Evolutionary conservation across 1,140 invertebrate genomes (phyloP).

Genomic region (Zaprionus inermis): DNA sequence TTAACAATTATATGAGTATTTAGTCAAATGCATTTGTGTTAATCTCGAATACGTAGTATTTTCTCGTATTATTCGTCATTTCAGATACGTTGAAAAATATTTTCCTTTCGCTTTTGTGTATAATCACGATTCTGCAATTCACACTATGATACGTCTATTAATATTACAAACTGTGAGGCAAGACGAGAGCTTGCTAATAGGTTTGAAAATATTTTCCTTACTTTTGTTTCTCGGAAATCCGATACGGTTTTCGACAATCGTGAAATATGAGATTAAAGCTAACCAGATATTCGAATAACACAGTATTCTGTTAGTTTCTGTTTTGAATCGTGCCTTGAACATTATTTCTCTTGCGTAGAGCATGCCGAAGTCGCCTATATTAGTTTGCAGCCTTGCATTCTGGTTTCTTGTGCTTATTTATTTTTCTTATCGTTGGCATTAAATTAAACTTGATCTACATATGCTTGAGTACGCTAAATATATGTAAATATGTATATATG

Average conservation of each 20-base stretch:
- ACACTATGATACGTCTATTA: conserved; percentile 58
- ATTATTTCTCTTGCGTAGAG: conserved; percentile 10
- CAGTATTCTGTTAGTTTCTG: too few species aligned
- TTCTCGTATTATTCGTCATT: neutral
- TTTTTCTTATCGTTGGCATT: conserved; percentile 56
- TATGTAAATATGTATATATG: conserved; percentile 6
- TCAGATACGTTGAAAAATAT: conserved; percentile 17
- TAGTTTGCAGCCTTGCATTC: conserved; percentile 3
- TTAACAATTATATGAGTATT: conserved; percentile 29
- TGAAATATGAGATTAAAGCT: too few species aligned
- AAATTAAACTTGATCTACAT: conserved; percentile 62
- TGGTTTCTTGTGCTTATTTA: conserved; percentile 34
- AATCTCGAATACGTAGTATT: neutral
- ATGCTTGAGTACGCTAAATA: conserved; percentile 18
- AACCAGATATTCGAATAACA: too few species aligned
- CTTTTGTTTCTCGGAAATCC: neutral
- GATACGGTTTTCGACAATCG: neutral
- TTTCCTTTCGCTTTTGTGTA: conserved; percentile 35
- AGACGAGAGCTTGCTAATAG: neutral
- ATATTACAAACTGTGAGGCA: conserved; percentile 18
- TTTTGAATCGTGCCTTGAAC: too few species aligned
- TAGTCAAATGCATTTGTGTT: conserved; percentile 5
- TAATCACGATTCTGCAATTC: conserved; percentile 60
- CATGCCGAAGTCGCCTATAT: neutral
- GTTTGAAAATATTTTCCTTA: neutral